Evolutionary conservation across 2,797 vertebrate species (phyloP).

Genomic region (Eulemur albifrons): DNA sequence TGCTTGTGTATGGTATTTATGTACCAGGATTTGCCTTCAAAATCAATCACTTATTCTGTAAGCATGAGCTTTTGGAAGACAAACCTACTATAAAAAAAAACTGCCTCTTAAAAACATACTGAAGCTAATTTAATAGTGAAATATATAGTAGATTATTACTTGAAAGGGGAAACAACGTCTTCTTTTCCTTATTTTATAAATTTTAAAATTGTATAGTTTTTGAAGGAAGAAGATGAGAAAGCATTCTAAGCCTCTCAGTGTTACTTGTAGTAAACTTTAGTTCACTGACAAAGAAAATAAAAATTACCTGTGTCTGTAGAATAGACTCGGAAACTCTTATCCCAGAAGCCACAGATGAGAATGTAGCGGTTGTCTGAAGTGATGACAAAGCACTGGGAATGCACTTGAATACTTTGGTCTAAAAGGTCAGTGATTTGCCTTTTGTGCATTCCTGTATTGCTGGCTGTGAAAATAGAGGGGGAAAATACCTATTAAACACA

Average conservation of each 20-base stretch:
- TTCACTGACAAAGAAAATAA: neutral
- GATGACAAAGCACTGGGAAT: constrained; percentile 96
- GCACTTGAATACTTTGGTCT: constrained; percentile 97
- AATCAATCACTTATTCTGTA: constrained; percentile 17
- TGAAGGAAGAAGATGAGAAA: neutral
- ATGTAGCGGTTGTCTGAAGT: constrained; percentile 96
- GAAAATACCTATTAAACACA: constrained; percentile 24
- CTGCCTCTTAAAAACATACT: neutral
- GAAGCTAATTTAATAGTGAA: neutral
- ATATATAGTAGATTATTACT: neutral
- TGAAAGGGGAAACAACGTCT: neutral
- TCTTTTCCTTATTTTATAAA: neutral
- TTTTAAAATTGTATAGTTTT: neutral
- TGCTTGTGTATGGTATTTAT: neutral
- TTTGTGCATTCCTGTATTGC: constrained; percentile 91
- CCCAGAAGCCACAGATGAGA: constrained; percentile 99
- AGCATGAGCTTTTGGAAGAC: neutral
- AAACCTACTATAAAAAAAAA: neutral
- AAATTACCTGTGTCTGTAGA: constrained; percentile 95
- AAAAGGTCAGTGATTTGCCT: constrained; percentile 97
- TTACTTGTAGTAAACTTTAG: neutral
- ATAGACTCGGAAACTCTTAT: constrained; percentile 98
- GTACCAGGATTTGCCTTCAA: neutral
- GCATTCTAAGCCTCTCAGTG: neutral
- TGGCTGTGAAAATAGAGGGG: constrained; percentile 84